phyloP scores from a whole-genome alignment of 2,888 invertebrate genomes.

The Ptilodon capucinus region DNA sequence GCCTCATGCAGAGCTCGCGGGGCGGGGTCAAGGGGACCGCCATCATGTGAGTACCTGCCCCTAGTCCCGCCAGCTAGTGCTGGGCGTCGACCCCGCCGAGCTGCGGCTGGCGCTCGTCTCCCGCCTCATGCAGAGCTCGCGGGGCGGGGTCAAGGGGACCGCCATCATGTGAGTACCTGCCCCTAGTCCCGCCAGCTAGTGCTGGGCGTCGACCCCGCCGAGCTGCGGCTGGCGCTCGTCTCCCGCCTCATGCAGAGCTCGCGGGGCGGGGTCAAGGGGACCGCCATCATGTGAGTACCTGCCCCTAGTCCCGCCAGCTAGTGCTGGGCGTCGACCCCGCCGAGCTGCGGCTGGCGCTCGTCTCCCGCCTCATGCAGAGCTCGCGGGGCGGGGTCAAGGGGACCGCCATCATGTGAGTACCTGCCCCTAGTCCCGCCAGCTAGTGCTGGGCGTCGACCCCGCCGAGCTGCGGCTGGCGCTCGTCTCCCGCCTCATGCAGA shows the following conservation, averaged over 20 bases:
- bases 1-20: conserved; percentile 40
- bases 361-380: conserved; percentile 72
- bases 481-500: conserved; percentile 25
- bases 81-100: conserved; percentile 50
- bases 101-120: conserved; percentile 70
- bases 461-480: conserved; percentile 85
- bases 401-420: conserved; percentile 92
- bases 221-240: conserved; percentile 70
- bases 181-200: conserved; percentile 46
- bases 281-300: conserved; percentile 92
- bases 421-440: conserved; percentile 52
- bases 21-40: conserved; percentile 52
- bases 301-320: conserved; percentile 48
- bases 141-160: conserved; percentile 95
- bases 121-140: conserved; percentile 79
- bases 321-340: conserved; percentile 52
- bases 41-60: conserved; percentile 67
- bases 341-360: conserved; percentile 57
- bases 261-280: conserved; percentile 94
- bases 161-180: conserved; percentile 92
- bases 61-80: neutral
- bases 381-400: conserved; percentile 95
- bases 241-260: conserved; percentile 76
- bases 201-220: conserved; percentile 50
- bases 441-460: conserved; percentile 51